phyloP scores from a whole-genome alignment of 1,140 invertebrate species.

The Elymnias hypermnestra region DNA sequence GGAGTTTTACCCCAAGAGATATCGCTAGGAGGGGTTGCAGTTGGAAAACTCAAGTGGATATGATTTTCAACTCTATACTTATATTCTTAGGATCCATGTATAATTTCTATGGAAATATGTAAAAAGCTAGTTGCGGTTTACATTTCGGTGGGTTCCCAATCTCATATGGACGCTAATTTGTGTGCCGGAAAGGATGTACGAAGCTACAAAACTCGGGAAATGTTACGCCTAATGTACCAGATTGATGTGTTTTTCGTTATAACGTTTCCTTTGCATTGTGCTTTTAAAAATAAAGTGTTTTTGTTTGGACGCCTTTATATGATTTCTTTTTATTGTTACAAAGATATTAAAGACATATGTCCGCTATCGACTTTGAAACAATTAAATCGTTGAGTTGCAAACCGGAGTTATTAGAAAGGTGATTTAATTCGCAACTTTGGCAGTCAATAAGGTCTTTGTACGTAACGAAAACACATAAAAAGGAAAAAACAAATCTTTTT shows the following conservation, averaged over 20 bases:
- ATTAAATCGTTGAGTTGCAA: too few species aligned
- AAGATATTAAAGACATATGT: too few species aligned
- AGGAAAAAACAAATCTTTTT: too few species aligned
- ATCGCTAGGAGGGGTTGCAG: constrained; percentile 20
- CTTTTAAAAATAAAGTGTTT: constrained; percentile 1
- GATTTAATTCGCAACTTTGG: too few species aligned
- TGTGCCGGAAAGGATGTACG: constrained; percentile 31
- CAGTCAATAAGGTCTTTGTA: too few species aligned
- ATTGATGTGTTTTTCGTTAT: constrained; percentile 36
- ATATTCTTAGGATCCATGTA: not conserved
- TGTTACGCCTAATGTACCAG: constrained; percentile 32
- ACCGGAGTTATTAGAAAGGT: too few species aligned
- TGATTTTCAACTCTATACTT: constrained; percentile 16
- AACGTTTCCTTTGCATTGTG: constrained; percentile 15
- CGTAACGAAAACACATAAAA: too few species aligned
- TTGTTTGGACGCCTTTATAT: too few species aligned
- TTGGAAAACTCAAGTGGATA: constrained; percentile 9
- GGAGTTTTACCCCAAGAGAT: constrained; percentile 22
- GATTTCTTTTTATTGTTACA: too few species aligned
- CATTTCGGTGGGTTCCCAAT: constrained; percentile 40
- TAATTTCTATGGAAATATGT: not conserved
- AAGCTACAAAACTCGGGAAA: constrained; percentile 30
- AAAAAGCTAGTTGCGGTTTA: constrained; percentile 21
- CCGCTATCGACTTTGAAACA: too few species aligned
- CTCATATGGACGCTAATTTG: constrained; percentile 53